Evolutionary conservation across 2,797 vertebrate genomes (phyloP), one percentile per base, ranked within the genome.

Genomic region (Cuculus canorus): DNA sequence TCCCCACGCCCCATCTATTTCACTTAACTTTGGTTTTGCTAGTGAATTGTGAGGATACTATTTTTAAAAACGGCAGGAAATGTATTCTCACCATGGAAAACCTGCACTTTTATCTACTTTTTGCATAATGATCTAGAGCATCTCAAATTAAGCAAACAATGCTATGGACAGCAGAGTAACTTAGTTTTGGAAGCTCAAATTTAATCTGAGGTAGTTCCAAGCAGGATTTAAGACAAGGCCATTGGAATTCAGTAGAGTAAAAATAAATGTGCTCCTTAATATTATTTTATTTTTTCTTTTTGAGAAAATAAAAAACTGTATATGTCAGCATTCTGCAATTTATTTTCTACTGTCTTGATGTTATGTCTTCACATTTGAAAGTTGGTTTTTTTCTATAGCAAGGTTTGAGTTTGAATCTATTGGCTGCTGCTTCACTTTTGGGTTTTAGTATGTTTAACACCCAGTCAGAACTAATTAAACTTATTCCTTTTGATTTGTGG

Each of bases 1-100:
- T 3, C 3, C 4, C 6, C 5, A 8, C 2, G 13, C 7, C 6
- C 32, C 4, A 2, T 65, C 23, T 27, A 21, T 43, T 65, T 56
- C 14, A 60, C 48, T 28, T 65, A 65, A 33, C 17, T 17, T 50
- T 65, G 10, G 75, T 60, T 61, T 61, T 68, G 25, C 59, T 52
- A 50, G n/a, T 57, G 33, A 78, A 72, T 47, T 35, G 8, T 35
- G 30, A 57, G n/a, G 53, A 52, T 39, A 12, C 11, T 53, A 14
- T 53, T 50, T 68, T 25, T 53, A 35, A 73, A 33, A 73, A 73
- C 1, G 64, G 50, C 39, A 54, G 17, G 17, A 54, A 77, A 85
- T 85, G 71, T 30, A 56, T 17, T 43, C 27, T 48, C 2, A 3
- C 11, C 25, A n/a, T 61, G 28, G 48, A 45, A 77, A 47, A 79